These are phyloP conservation scores for Myxocyprinus asiaticus DNA, from an alignment of 2,113 vertebrate species.

Conservation along the genomic window DNA sequence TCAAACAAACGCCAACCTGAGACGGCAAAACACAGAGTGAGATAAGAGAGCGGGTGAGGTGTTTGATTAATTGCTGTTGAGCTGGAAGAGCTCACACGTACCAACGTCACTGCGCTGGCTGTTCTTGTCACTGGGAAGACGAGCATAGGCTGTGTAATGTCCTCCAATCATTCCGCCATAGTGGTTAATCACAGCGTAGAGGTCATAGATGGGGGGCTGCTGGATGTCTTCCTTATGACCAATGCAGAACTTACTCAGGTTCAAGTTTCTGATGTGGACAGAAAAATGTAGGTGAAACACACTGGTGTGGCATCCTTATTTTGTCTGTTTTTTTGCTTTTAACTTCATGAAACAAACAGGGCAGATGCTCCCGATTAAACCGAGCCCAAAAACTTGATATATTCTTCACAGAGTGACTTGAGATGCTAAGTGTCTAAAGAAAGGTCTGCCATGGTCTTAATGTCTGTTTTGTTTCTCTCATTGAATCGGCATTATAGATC, in stretches of 20 bases:
- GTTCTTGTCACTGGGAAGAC: constrained; percentile 94
- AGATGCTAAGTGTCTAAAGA: too few relatives aligned
- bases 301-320: neutral
- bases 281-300: neutral
- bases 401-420: too few relatives aligned
- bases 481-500: too few relatives aligned
- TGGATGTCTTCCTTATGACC: constrained; percentile 94
- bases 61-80: neutral
- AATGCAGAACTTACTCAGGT: constrained; percentile 96
- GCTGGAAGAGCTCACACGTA: constrained; percentile 64
- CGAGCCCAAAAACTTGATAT: too few relatives aligned
- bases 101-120: constrained; percentile 97
- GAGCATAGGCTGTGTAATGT: constrained; percentile 95
- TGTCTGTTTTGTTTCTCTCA: too few relatives aligned
- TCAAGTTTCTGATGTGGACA: constrained; percentile 80
- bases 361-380: too few relatives aligned
- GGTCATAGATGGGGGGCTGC: constrained; percentile 90
- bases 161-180: constrained; percentile 98
- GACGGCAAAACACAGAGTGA: neutral
- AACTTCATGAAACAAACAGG: too few relatives aligned
- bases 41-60: neutral
- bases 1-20: constrained; percentile 97
- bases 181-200: constrained; percentile 98
- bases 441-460: too few relatives aligned
- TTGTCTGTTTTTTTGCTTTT: too few relatives aligned